Percentiles rank a stretch among this genome's conserved stretches.
These are phyloP conservation scores for Melanophora roralis DNA, from an alignment of 2,888 invertebrate genomes.

Conservation along the genomic window DNA sequence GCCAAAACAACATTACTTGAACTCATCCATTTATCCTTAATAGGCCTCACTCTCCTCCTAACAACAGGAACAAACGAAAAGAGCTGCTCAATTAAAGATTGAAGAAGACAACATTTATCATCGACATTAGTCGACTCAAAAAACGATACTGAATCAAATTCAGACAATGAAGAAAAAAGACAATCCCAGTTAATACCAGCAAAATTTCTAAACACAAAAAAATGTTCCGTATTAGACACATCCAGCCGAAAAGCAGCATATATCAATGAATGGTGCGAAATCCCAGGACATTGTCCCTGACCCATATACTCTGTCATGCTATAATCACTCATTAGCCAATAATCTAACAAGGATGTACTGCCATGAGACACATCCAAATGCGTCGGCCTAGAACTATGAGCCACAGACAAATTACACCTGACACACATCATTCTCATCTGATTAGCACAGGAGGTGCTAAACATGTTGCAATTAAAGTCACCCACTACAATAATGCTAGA, in stretches of 20 bases:
- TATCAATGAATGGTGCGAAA: not conserved
- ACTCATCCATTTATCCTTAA: not conserved
- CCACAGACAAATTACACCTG: not conserved
- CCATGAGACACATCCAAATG: not conserved
- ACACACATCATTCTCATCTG: not conserved
- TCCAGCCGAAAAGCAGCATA: not conserved
- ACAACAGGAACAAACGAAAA: not conserved
- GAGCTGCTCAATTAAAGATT: not conserved
- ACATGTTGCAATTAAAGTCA: constrained; percentile 11
- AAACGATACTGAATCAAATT: not conserved
- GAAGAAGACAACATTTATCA: not conserved
- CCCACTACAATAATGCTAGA: not conserved
- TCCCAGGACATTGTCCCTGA: not conserved
- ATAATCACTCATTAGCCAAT: not conserved
- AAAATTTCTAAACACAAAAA: not conserved
- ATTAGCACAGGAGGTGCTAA: not conserved
- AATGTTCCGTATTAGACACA: not conserved
- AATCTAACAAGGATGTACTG: not conserved
- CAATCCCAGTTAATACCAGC: not conserved
- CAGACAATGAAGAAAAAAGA: not conserved
- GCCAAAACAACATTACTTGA: not conserved
- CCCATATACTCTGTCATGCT: not conserved
- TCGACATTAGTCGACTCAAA: not conserved
- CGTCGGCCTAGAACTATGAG: not conserved
- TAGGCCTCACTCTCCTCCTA: not conserved